Conservation (phyloP, 2,888 invertebrate genomes). For the Theretra japonica region DNA sequence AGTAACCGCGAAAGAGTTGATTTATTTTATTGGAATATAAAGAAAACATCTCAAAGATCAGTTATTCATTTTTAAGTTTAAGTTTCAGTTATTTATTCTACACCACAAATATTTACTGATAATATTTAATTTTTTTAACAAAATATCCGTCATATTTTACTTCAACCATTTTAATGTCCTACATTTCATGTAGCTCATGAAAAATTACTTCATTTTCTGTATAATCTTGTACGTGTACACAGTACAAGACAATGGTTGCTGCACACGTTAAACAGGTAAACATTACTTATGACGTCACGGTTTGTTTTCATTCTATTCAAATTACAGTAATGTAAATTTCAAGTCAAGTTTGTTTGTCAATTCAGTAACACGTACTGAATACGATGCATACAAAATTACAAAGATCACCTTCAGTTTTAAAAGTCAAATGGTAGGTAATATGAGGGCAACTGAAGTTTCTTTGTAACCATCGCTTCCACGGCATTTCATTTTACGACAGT, state of each 20-base stretch:
- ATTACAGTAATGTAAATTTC: slow-evolving; percentile 30
- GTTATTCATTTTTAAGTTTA: no score
- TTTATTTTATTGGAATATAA: no score
- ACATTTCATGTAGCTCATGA: no score
- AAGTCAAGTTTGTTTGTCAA: slow-evolving; percentile 11
- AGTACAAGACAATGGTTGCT: slow-evolving; percentile 10
- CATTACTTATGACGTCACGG: slow-evolving; percentile 8
- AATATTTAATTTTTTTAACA: no score
- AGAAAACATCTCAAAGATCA: no score
- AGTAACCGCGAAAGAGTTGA: no score
- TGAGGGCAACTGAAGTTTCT: slow-evolving; percentile 12
- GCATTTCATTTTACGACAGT: slow-evolving; percentile 12
- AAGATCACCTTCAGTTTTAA: slow-evolving; percentile 18
- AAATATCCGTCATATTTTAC: no score
- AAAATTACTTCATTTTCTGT: not conserved
- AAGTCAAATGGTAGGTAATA: slow-evolving; percentile 22
- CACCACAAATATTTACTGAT: no score
- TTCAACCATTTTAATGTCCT: no score
- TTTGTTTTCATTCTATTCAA: slow-evolving; percentile 28
- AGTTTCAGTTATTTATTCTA: no score
- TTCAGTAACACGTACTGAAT: slow-evolving; percentile 20
- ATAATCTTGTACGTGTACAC: not conserved
- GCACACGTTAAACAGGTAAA: slow-evolving; percentile 8
- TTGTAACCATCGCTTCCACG: slow-evolving; percentile 9
- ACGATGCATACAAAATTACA: slow-evolving; percentile 13